Base-by-base conservation (phyloP, 1,140 invertebrate genomes). In the Apis laboriosa region DNA sequence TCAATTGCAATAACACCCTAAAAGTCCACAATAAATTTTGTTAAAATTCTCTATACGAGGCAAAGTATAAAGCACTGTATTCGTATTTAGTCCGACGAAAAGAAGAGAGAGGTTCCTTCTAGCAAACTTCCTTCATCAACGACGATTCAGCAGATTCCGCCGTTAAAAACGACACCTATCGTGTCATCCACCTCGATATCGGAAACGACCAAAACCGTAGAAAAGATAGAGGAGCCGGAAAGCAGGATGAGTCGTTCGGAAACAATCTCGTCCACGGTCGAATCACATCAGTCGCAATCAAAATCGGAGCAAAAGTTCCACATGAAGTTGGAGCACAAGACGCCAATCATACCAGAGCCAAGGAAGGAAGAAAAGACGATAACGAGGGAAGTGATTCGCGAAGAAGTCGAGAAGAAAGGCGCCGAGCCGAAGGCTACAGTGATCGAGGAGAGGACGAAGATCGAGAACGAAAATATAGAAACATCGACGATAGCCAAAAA, bases 281-380 rank as follows among this genome's bases (percentile, higher is more conserved):
- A 94, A 78, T 94, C 94, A 0, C 93, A 92, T 75, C 89, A 90
- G 56, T 92, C 88, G 43, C 92, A 94, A 86, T 94, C 92, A 0
- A 94, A 94, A 84, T 94, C 93, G 0, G 94, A 94, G 74, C 93
- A 94, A 58, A 94, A 93, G 75, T 93, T 93, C 77, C 93, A 94
- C 67, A 94, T 94, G 93, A 94, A 94, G 86, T 72, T 94, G 4
- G 93, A 94, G 78, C 94, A 94, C 55, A 92, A 93, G 82, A 90
- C 92, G 9, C 92, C 93, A n/a, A 84, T 88, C 0, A 82, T 94
- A 21, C 81, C 92, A 53, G 90, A 67, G 61, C 72, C 77, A 67
- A 90, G 80, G 86, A 89, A 13, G 75, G 90, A 84, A 68, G 87
- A 86, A 56, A 92, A 86, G 7, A 90, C 89, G 0, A 83, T 84